Evolutionary conservation across 2,797 vertebrate species (phyloP).

Genomic region (Enteromius radiatus): DNA sequence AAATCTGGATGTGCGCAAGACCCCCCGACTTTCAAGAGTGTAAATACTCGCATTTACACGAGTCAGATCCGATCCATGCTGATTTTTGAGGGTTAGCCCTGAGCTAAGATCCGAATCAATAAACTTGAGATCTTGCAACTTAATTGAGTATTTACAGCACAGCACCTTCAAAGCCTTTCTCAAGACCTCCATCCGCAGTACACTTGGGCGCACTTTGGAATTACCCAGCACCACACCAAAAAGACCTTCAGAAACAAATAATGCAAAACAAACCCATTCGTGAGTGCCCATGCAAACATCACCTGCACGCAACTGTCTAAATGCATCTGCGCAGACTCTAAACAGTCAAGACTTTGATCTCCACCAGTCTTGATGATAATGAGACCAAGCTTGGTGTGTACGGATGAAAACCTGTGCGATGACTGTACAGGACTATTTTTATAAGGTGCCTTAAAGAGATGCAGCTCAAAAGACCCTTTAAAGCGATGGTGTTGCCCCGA

Average conservation of each 20-base stretch:
- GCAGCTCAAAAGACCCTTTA: slow-evolving; percentile 58
- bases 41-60: background rate
- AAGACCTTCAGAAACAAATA: slow-evolving; percentile 32
- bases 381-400: slow-evolving; percentile 46
- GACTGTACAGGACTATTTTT: slow-evolving; percentile 72
- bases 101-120: background rate
- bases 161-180: slow-evolving; percentile 22
- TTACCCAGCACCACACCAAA: slow-evolving; percentile 32
- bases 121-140: background rate
- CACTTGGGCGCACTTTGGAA: background rate
- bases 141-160: slow-evolving; percentile 12
- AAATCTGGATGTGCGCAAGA: no score
- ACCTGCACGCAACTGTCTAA: slow-evolving; percentile 22
- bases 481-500: slow-evolving; percentile 67
- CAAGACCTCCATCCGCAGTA: background rate
- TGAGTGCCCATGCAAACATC: slow-evolving; percentile 20
- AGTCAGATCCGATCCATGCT: background rate
- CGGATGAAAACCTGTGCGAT: slow-evolving; percentile 40
- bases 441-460: slow-evolving; percentile 71
- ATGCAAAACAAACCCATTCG: slow-evolving; percentile 20
- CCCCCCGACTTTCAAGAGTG: background rate
- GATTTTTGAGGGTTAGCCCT: slow-evolving; percentile 13
- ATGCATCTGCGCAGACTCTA: slow-evolving; percentile 32
- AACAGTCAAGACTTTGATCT: slow-evolving; percentile 52
- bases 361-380: slow-evolving; percentile 26